Base-by-base conservation (phyloP, 2,113 vertebrate species). In the Sapajus apella region DNA sequence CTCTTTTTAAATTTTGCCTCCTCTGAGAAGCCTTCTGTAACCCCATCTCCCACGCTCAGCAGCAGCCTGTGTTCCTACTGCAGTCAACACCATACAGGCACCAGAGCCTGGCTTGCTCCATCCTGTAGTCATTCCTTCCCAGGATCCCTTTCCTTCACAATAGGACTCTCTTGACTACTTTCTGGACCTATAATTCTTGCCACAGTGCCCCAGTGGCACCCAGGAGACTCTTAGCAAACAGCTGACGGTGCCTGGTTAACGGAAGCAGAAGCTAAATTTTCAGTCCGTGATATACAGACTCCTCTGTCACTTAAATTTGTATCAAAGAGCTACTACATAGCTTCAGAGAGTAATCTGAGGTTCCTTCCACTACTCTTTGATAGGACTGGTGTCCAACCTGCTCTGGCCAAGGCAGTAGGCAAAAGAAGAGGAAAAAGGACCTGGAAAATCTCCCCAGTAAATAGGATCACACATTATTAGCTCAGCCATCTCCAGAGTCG, bases 31-130 rank as follows among this genome's bases (percentile, higher is more conserved):
- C 2, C 72, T 47, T 66, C 37, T 13, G 13, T 16, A 11, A 12
- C 35, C 21, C 56, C 12, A 2, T 30, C 50, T 27, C 55, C 9
- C n/a, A 76, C 50, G 21, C 6, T 47, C 25, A 55, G 37, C 72
- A 40, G 23, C 18, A 50, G 16, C 77, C 16, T 27, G 32, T 43
- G 77, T 45, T 77, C 56, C 56, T 30, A 16, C 6, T 2, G 23
- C 17, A 43, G 43, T 37, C 0, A 3, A 75, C n/a, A 93, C n/a
- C 25, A 30, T 3, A 2, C 12, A 0, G 0, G 55, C 7, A 37
- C 52, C 43, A 16, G 25, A 1, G 8, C 27, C 64, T 1, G 27
- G 32, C 8, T 79, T n/a, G 12, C 66, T 13, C 2, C 3, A 35
- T 4, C 47, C 1, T 4, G 0, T 14, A n/a, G 47, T 13, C n/a